Evolutionary conservation across 2,888 invertebrate genomes (phyloP).

Genomic region (Ophion ellenae): DNA sequence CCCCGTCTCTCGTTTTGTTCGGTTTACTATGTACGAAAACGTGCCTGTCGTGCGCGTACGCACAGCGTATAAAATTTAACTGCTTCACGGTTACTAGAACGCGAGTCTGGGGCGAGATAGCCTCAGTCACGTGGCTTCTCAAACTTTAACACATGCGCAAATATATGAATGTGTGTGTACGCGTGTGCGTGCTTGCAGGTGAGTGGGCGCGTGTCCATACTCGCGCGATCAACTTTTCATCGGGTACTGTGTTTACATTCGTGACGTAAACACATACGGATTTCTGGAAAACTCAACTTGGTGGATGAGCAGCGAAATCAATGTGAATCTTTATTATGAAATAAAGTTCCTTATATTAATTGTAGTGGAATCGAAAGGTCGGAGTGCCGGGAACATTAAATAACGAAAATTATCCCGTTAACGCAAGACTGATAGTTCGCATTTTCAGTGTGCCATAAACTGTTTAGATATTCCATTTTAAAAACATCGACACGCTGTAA

Average conservation of each 20-base stretch:
- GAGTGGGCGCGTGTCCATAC: background rate
- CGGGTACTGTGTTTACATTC: constrained; percentile 15
- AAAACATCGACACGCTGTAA: too few relatives aligned
- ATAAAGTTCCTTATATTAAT: too few relatives aligned
- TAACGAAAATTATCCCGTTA: too few relatives aligned
- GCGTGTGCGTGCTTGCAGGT: background rate
- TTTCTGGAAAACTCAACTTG: background rate
- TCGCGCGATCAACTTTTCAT: constrained; percentile 33
- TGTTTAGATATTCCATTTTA: too few relatives aligned
- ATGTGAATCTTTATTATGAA: too few relatives aligned
- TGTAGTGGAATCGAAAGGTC: too few relatives aligned
- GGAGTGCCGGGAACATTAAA: too few relatives aligned
- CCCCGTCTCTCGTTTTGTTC: too few relatives aligned
- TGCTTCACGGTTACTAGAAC: constrained; percentile 23
- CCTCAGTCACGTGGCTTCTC: constrained; percentile 4
- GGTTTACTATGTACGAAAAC: too few relatives aligned
- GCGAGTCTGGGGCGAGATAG: background rate
- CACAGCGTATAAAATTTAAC: constrained; percentile 2
- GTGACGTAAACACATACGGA: constrained; percentile 42
- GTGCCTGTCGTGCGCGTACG: constrained; percentile 6
- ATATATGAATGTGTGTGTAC: background rate
- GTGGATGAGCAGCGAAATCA: too few relatives aligned
- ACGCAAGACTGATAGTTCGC: too few relatives aligned
- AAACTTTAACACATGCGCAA: background rate
- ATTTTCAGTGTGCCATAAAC: too few relatives aligned